A percentile compares a stretch with the other conserved stretches of the same genome.
phyloP scores from a whole-genome alignment of 2,113 vertebrate genomes.

The Calypte anna region DNA sequence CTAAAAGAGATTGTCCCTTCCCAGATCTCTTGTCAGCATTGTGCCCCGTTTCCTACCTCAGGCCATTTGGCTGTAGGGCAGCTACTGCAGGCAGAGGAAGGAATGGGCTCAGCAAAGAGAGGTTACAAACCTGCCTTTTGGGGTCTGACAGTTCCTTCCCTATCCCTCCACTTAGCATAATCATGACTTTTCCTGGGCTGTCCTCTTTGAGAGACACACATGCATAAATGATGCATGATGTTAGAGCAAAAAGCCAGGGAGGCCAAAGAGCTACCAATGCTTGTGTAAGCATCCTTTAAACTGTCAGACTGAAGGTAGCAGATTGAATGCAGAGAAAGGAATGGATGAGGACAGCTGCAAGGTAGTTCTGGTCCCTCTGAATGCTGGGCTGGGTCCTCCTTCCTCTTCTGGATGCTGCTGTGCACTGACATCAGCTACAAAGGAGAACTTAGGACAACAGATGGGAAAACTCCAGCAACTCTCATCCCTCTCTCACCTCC shows the following conservation, averaged over 20 bases:
- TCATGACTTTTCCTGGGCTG: neutral
- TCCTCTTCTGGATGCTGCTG: neutral
- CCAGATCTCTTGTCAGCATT: neutral
- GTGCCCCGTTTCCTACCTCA: neutral
- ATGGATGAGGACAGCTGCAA: neutral
- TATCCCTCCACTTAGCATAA: neutral
- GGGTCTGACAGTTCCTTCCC: neutral
- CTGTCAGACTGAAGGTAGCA: neutral
- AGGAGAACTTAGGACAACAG: slow-evolving; percentile 1
- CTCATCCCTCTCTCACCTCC: neutral
- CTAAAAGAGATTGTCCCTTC: neutral
- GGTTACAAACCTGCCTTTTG: neutral
- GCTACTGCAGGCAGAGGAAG: neutral
- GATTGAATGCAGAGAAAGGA: neutral
- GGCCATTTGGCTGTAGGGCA: neutral
- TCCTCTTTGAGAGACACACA: neutral
- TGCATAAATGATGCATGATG: neutral
- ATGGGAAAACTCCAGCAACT: slow-evolving; percentile 7
- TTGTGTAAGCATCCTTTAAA: neutral
- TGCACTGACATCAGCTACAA: neutral
- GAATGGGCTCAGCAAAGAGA: neutral
- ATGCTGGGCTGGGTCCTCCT: neutral
- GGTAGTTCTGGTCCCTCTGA: neutral
- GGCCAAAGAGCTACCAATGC: neutral
- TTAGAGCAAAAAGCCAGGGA: neutral